phyloP scores from a whole-genome alignment of 2,888 invertebrate genomes.

The Bugula neritina region DNA sequence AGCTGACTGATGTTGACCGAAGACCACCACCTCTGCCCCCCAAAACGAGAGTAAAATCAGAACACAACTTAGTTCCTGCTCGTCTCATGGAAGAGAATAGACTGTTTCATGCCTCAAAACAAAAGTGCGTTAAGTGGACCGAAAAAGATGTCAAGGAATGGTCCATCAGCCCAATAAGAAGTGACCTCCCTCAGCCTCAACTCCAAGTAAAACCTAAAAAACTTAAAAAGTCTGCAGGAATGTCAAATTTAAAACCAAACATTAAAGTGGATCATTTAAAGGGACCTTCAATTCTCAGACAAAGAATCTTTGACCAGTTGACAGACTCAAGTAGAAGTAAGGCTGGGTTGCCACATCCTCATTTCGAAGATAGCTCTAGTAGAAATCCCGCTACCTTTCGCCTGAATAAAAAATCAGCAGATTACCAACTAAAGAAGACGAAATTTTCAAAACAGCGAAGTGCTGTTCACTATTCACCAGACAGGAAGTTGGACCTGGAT shows the following conservation, averaged over 20 bases:
- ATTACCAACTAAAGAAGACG: no score
- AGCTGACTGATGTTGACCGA: background rate
- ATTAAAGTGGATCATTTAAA: background rate
- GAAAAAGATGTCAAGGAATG: background rate
- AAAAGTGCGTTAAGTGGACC: background rate
- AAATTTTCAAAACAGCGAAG: no score
- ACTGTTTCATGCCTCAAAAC: background rate
- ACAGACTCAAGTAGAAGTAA: no score
- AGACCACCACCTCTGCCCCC: slow-evolving; percentile 8
- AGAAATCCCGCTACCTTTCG: no score
- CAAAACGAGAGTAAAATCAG: slow-evolving; percentile 8
- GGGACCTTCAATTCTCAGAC: background rate
- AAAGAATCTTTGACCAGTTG: no score
- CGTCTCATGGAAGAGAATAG: background rate
- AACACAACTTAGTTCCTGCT: background rate
- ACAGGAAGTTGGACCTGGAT: no score
- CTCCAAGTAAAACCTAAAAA: background rate
- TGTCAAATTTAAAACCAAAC: background rate
- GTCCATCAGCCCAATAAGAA: background rate
- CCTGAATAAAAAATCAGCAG: no score
- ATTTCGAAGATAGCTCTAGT: no score
- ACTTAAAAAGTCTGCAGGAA: background rate
- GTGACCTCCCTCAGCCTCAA: background rate
- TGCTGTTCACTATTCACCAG: no score
- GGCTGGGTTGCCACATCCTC: no score